These are phyloP conservation scores for Pocillopora verrucosa DNA, from an alignment of 64 coral and sea anemone species.

Conservation along the genomic window DNA sequence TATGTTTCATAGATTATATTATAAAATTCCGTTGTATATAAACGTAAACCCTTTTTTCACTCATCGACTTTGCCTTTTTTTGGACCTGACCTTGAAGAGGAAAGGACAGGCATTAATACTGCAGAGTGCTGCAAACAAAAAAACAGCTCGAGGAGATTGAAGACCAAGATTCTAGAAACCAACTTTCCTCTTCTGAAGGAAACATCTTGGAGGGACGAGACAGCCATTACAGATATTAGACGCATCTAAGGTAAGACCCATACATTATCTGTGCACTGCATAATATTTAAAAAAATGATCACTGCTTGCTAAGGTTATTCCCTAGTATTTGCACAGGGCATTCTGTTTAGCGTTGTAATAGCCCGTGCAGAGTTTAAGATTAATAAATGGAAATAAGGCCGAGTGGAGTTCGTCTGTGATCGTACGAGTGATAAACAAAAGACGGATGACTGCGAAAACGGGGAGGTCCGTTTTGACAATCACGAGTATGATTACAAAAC, in stretches of 20 bases:
- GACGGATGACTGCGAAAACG: too few species aligned
- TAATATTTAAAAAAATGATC: background rate
- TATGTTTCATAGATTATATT: background rate
- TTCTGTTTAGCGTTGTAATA: too few species aligned
- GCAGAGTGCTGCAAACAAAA: constrained; percentile 96
- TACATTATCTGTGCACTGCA: background rate
- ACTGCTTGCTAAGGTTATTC: too few species aligned
- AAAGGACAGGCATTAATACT: constrained; percentile 95
- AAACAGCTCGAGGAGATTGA: constrained; percentile 99
- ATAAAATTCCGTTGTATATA: background rate
- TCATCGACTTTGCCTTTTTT: background rate
- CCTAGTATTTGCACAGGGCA: too few species aligned
- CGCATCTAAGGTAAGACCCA: constrained; percentile 83
- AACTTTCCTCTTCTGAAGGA: constrained; percentile 91
- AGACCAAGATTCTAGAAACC: constrained; percentile 96
- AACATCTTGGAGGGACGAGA: constrained; percentile 98
- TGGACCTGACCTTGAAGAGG: constrained; percentile 98
- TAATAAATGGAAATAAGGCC: too few species aligned
- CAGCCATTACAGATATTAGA: constrained; percentile 97
- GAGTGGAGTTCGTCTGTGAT: too few species aligned
- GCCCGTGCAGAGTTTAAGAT: too few species aligned
- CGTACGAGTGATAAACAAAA: too few species aligned
- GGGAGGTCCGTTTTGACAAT: too few species aligned
- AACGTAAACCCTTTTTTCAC: background rate
- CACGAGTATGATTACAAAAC: too few species aligned